Evolutionary conservation across 2,797 vertebrate species (phyloP).

Genomic region (Coranthus polyacanthus): DNA sequence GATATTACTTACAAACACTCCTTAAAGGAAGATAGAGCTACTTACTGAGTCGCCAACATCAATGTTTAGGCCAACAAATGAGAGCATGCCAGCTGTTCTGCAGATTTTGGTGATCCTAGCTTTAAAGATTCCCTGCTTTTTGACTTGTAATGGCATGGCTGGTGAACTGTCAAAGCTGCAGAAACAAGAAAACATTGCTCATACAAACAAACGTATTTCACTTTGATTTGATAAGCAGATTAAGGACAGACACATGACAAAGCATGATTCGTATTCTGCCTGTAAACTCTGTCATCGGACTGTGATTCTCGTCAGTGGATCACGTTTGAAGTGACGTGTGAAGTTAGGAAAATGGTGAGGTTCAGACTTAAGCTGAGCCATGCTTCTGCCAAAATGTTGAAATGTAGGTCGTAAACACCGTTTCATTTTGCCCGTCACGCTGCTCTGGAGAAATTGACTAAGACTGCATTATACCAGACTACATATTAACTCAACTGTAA

Average conservation of each 20-base stretch:
- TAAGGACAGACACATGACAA: slow-evolving; percentile 19
- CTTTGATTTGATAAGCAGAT: background rate
- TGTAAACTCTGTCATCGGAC: too few relatives aligned
- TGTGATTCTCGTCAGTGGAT: slow-evolving; percentile 53
- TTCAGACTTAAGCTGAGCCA: slow-evolving; percentile 42
- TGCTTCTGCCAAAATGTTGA: slow-evolving; percentile 47
- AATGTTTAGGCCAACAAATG: slow-evolving; percentile 57
- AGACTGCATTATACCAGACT: slow-evolving; percentile 26
- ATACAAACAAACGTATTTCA: slow-evolving; percentile 11
- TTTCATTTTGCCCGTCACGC: slow-evolving; percentile 57
- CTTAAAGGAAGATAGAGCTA: slow-evolving; percentile 70
- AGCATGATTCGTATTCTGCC: slow-evolving; percentile 24
- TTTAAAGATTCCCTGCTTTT: slow-evolving; percentile 41
- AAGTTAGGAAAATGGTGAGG: slow-evolving; percentile 21
- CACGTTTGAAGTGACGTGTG: slow-evolving; percentile 26
- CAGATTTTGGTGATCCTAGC: slow-evolving; percentile 54
- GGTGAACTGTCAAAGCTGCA: slow-evolving; percentile 21
- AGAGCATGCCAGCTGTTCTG: slow-evolving; percentile 70
- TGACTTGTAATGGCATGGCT: slow-evolving; percentile 38
- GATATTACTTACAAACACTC: slow-evolving; percentile 78
- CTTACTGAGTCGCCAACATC: slow-evolving; percentile 60
- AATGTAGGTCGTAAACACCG: slow-evolving; percentile 60
- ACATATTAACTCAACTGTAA: slow-evolving; percentile 20
- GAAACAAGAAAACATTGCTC: slow-evolving; percentile 11
- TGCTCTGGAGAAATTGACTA: slow-evolving; percentile 51